Evolutionary conservation across 2,888 invertebrate species (phyloP).

Genomic region (Stenichneumon culpator): DNA sequence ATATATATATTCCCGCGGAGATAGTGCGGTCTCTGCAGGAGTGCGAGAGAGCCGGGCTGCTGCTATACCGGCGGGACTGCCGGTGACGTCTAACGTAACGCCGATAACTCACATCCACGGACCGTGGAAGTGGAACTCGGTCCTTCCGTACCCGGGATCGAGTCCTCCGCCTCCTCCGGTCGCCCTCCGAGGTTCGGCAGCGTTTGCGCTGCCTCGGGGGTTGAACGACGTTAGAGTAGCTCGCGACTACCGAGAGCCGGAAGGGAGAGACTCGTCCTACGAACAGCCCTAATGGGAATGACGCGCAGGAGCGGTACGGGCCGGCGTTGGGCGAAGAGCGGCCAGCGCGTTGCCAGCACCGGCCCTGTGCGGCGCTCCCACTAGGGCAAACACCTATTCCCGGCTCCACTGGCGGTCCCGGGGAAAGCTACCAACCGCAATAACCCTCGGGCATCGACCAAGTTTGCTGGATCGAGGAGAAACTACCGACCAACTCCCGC

Average conservation of each 20-base stretch:
- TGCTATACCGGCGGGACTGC: conserved; percentile 71
- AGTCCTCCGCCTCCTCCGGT: conserved; percentile 21
- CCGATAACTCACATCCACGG: conserved; percentile 78
- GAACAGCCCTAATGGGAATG: neutral
- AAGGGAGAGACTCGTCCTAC: neutral
- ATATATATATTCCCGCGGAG: conserved; percentile 27
- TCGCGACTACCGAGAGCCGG: neutral
- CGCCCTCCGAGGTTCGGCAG: conserved; percentile 43
- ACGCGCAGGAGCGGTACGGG: neutral
- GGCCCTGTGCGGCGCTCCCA: neutral
- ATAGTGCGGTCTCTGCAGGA: conserved; percentile 34
- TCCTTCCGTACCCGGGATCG: conserved; percentile 44
- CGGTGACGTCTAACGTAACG: conserved; percentile 80
- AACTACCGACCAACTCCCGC: conserved; percentile 74
- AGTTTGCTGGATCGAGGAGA: conserved; percentile 80
- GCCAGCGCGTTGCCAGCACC: neutral
- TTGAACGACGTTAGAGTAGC: conserved; percentile 36
- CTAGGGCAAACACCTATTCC: neutral
- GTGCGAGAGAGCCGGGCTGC: conserved; percentile 64
- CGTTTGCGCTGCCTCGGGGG: conserved; percentile 48
- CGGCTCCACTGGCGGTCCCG: neutral
- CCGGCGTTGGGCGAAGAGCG: neutral
- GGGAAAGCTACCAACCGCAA: conserved; percentile 9
- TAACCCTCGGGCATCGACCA: conserved; percentile 70
- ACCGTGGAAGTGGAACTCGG: conserved; percentile 63